Evolutionary conservation across 2,888 invertebrate genomes (phyloP).

Genomic region (Eupithecia vulgata): DNA sequence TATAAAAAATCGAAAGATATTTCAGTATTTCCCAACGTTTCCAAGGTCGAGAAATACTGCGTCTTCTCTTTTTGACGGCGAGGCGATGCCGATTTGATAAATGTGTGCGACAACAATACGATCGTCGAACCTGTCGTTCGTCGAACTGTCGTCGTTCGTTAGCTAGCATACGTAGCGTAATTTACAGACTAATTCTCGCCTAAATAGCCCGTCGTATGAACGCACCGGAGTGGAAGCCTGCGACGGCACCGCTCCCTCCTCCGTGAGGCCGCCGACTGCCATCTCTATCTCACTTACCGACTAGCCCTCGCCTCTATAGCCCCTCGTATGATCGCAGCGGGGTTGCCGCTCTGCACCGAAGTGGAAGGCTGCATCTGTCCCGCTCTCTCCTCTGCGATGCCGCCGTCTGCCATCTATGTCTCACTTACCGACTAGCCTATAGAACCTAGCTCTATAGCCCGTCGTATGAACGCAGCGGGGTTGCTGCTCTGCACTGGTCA

Average conservation of each 20-base stretch:
- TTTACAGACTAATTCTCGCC: too few species aligned
- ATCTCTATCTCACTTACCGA: too few species aligned
- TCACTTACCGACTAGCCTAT: slow-evolving; percentile 81
- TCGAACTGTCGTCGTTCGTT: neutral
- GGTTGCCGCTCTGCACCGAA: slow-evolving; percentile 72
- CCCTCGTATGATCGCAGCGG: slow-evolving; percentile 75
- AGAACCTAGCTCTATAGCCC: slow-evolving; percentile 81
- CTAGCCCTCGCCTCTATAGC: slow-evolving; percentile 81
- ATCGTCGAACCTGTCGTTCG: neutral
- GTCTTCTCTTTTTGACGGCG: neutral
- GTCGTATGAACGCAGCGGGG: slow-evolving; percentile 75
- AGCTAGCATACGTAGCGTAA: too few species aligned
- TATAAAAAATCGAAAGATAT: too few species aligned
- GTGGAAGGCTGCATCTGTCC: slow-evolving; percentile 83
- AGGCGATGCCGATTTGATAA: neutral
- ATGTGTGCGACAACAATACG: neutral
- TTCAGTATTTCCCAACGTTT: too few species aligned
- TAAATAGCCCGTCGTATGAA: too few species aligned
- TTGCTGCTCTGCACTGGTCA: slow-evolving; percentile 73
- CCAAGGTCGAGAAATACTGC: too few species aligned
- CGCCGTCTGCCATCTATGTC: slow-evolving; percentile 51
- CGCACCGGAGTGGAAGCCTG: too few species aligned
- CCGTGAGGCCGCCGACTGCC: too few species aligned
- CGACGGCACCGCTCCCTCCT: too few species aligned
- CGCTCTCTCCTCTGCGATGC: slow-evolving; percentile 72